These are phyloP conservation scores for Brachylomia viminalis DNA, from an alignment of 2,888 invertebrate genomes.

Conservation along the genomic window DNA sequence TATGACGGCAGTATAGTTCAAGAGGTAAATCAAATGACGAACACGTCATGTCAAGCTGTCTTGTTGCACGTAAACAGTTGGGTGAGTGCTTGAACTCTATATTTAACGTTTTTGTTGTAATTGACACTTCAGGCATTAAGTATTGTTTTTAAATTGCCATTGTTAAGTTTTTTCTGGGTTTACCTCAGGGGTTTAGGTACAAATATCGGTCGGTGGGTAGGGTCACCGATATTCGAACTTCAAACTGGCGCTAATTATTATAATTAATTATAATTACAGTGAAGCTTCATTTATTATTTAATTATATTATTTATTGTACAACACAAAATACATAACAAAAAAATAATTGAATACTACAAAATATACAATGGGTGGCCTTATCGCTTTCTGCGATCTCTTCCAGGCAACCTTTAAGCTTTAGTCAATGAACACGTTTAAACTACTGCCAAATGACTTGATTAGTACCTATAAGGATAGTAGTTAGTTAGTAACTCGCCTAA, in stretches of 20 bases:
- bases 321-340: no score
- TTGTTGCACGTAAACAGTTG: slow-evolving; percentile 19
- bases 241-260: background rate
- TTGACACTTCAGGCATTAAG: slow-evolving; percentile 24
- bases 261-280: background rate
- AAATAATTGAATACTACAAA: no score
- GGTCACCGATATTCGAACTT: background rate
- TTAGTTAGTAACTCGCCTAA: background rate
- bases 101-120: slow-evolving; percentile 34
- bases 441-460: background rate
- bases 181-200: background rate
- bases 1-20: no score
- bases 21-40: slow-evolving; percentile 19
- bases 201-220: background rate
- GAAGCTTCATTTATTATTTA: no score
- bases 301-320: no score
- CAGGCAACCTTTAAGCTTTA: no score
- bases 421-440: background rate
- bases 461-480: no score
- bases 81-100: slow-evolving; percentile 20
- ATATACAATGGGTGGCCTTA: no score
- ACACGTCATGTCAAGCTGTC: slow-evolving; percentile 12
- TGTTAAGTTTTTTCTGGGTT: slow-evolving; percentile 31
- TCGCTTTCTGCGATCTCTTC: no score
- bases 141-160: slow-evolving; percentile 32